Evolutionary conservation across 1,140 invertebrate genomes (phyloP), one percentile per base, ranked within the genome.

Genomic region (Nebria ingens): DNA sequence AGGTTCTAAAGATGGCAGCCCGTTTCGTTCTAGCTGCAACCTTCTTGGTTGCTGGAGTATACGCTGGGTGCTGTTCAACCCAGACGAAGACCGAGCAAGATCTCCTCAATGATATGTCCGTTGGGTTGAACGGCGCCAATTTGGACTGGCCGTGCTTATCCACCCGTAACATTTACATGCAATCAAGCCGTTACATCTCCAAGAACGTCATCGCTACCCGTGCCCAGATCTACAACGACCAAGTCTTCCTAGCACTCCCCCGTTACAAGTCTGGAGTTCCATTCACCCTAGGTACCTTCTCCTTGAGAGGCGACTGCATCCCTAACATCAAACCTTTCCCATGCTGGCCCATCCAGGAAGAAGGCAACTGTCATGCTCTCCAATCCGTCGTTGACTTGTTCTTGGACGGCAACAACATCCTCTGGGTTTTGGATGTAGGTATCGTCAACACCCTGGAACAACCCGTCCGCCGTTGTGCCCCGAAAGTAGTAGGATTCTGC

Each of bases 381-480:
- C 78, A 81, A 51, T 80, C 76, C 12, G 79, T 75, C 0, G 79
- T 82, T 0, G 81, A 83, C 60, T 62, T 82, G 11, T 77, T 75
- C 52, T 62, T 82, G 3, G 80, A 82, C 65, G 66, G 65, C 20
- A 72, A 75, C 50, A 73, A 73, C 1, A 69, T 74, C 19, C 69
- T 83, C 0, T 83, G 81, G 81, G 77, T 78, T 1, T 63, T 83
- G 22, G 80, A 83, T 58, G 73, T 73, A 0, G 81, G 81, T 25
- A 71, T 82, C 3, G 73, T 80, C 0, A 74, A 80, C 50, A 78
- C 74, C 0, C 58, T 83, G 40, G 74, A 75, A 51, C 54, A 69
- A 50, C 75, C 79, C 2, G 59, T 76, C 1, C 67, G 76, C 13
- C 72, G 70, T 49, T 80, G 76, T 57, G 64, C 73, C 0, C 77